Evolutionary conservation across 2,888 invertebrate genomes (phyloP).

Genomic region (Troilus luridus): DNA sequence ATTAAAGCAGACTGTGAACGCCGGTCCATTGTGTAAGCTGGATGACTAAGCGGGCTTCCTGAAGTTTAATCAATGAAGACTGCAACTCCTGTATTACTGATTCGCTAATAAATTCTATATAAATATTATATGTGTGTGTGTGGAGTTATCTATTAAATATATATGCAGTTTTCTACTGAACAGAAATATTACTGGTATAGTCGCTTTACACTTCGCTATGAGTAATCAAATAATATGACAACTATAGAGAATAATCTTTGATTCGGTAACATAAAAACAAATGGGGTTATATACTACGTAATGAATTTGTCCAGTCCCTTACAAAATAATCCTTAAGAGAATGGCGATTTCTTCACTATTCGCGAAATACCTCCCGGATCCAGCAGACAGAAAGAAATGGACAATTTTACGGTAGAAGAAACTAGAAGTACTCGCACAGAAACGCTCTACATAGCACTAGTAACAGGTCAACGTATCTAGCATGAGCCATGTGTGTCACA

Average conservation of each 20-base stretch:
- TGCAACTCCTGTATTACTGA: too few species aligned
- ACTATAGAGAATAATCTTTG: neutral
- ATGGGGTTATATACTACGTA: neutral
- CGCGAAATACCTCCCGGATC: neutral
- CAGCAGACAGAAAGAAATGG: neutral
- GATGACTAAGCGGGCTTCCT: neutral
- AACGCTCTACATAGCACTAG: neutral
- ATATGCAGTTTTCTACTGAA: too few species aligned
- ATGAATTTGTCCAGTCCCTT: neutral
- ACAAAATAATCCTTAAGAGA: neutral
- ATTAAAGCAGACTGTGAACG: too few species aligned
- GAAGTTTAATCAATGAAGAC: neutral
- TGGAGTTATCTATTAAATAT: too few species aligned
- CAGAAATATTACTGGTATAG: too few species aligned
- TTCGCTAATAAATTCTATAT: too few species aligned
- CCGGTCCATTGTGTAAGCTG: neutral
- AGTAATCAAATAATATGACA: neutral
- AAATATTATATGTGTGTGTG: too few species aligned
- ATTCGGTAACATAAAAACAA: neutral
- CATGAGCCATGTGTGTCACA: neutral
- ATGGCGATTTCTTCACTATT: neutral
- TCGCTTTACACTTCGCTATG: too few species aligned
- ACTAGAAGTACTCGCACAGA: neutral
- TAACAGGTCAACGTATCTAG: neutral
- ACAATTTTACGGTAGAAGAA: conserved; percentile 14